These are phyloP conservation scores for Haemorhous mexicanus DNA, from an alignment of 2,113 vertebrate genomes.

Conservation along the genomic window DNA sequence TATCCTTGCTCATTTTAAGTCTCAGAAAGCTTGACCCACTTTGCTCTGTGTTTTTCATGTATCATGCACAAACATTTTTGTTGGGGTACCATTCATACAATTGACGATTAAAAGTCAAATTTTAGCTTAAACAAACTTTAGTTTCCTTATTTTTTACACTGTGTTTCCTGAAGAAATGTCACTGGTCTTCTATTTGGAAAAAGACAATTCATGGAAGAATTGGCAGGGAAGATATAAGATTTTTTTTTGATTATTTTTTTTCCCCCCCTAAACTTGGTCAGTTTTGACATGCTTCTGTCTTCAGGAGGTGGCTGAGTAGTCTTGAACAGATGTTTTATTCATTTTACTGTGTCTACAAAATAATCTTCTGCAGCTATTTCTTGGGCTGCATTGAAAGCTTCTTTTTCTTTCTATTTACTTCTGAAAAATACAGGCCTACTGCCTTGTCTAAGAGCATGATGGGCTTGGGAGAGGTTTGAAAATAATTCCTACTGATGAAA, in stretches of 20 bases:
- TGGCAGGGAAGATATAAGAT: background rate
- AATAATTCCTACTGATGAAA: background rate
- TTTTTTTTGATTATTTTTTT: no score
- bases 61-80: background rate
- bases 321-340: background rate
- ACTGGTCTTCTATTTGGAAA: background rate
- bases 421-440: background rate
- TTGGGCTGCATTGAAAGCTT: background rate
- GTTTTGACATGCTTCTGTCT: background rate
- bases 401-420: background rate
- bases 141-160: background rate
- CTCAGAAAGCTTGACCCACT: background rate
- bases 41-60: background rate
- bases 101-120: background rate
- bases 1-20: background rate
- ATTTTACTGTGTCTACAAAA: background rate
- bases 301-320: background rate
- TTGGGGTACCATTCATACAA: background rate
- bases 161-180: background rate
- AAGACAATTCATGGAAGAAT: background rate
- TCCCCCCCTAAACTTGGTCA: background rate
- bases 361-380: background rate
- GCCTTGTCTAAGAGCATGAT: background rate
- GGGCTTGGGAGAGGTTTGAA: background rate
- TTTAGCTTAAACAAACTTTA: background rate